A percentile compares a stretch with the other conserved stretches of the same genome.
These are phyloP conservation scores for Synergus japonicus DNA, from an alignment of 2,888 invertebrate species.

Conservation along the genomic window DNA sequence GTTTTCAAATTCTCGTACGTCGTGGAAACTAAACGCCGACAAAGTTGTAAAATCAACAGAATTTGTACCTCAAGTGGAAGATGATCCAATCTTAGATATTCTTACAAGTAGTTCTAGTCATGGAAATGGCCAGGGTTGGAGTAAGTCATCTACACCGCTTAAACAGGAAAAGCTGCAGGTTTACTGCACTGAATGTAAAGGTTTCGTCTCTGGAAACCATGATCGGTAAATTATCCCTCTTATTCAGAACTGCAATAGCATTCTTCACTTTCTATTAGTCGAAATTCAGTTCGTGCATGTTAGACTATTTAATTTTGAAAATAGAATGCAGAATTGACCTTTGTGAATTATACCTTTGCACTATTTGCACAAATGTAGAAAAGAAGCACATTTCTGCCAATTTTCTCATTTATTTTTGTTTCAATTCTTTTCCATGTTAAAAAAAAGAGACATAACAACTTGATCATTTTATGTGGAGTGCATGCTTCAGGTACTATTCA, in stretches of 20 bases:
- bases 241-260: neutral
- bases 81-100: constrained; percentile 87
- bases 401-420: too few relatives aligned
- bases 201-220: constrained; percentile 64
- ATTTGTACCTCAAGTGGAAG: constrained; percentile 73
- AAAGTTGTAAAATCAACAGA: constrained; percentile 85
- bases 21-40: constrained; percentile 89
- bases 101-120: constrained; percentile 83
- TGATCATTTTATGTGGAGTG: neutral
- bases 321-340: neutral
- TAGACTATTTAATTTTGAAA: neutral
- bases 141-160: constrained; percentile 65
- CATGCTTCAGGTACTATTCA: neutral
- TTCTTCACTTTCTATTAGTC: neutral
- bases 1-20: constrained; percentile 88
- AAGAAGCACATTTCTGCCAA: neutral
- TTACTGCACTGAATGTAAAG: constrained; percentile 72
- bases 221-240: constrained; percentile 65
- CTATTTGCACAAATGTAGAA: neutral
- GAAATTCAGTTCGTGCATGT: neutral
- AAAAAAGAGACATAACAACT: too few relatives aligned
- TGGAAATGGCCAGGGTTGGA: constrained; percentile 72
- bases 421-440: too few relatives aligned
- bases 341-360: neutral
- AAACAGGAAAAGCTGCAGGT: constrained; percentile 67